These are phyloP conservation scores for Rhodeus uyekii DNA, from an alignment of 2,797 vertebrate species.

Conservation along the genomic window DNA sequence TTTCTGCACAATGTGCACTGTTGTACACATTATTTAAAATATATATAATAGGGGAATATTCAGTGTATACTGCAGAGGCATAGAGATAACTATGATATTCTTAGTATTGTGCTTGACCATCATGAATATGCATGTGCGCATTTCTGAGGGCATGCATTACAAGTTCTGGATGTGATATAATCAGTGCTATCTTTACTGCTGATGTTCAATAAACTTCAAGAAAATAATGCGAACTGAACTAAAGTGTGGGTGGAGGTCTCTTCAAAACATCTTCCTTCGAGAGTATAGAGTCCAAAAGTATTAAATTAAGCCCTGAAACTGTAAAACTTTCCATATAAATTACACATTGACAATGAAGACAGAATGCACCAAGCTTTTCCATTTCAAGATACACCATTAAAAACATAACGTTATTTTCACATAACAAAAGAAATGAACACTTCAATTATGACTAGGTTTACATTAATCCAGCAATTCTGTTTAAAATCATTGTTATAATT, in stretches of 20 bases:
- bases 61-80: neutral
- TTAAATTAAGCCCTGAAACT: constrained; percentile 15
- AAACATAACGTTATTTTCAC: neutral
- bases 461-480: constrained; percentile 39
- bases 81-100: neutral
- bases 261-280: constrained; percentile 11
- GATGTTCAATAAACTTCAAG: constrained; percentile 20
- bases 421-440: constrained; percentile 10
- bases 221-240: neutral
- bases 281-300: constrained; percentile 6
- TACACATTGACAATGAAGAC: neutral
- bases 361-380: neutral
- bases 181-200: constrained; percentile 6
- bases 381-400: neutral
- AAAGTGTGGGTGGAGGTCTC: constrained; percentile 40
- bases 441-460: constrained; percentile 25
- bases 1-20: neutral
- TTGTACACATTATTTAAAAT: neutral
- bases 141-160: constrained; percentile 10
- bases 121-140: constrained; percentile 36
- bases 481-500: constrained; percentile 31
- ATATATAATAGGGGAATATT: constrained; percentile 1
- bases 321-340: constrained; percentile 17
- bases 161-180: constrained; percentile 27
- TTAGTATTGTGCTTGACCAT: neutral